Base-by-base conservation (phyloP, 2,888 invertebrate genomes). In the Thereva unica region DNA sequence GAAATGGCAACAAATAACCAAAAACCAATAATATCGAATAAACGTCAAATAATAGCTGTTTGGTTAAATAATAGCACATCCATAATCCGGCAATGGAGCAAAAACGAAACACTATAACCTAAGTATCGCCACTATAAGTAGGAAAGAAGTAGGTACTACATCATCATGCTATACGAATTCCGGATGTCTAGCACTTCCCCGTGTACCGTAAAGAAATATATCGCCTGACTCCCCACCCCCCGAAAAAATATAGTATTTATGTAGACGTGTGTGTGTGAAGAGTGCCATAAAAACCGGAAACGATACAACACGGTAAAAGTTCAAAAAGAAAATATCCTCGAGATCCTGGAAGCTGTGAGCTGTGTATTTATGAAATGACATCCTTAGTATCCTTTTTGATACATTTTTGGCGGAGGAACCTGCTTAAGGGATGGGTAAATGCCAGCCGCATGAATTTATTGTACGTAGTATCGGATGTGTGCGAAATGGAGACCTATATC, bases 1-100 rank as follows among this genome's bases (percentile, higher is more conserved):
- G 50, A 3, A 40, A 42, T 41, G 61, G 61, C 64, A 53, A 64
- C 64, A 64, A 64, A 64, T 64, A 65, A 65, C 47, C 38, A 44
- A 54, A 64, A 67, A 66, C 64, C 66, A 66, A 69, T 69, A 68
- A 68, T 66, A 69, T 69, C 69, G 64, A 69, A 69, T 69, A 69
- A 69, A 69, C 61, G 69, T 69, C 69, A 67, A 69, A 69, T 68
- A 69, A 68, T 68, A 59, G 68, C 67, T 66, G 66, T 69, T 66
- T 53, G 63, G 66, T 57, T 69, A 57, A 69, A 68, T 69, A 69
- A 69, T 68, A 68, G 67, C 61, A 50, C 64, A 68, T 69, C 57
- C 49, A 57, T 67, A 67, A 67, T 67, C 49, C 54, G 42, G 44
- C 50, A 49, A n/a, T 44, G 56, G 56, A 56, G 56, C 44, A 49